phyloP scores from a whole-genome alignment of 1,140 invertebrate species.

The Diabrotica virgifera region DNA sequence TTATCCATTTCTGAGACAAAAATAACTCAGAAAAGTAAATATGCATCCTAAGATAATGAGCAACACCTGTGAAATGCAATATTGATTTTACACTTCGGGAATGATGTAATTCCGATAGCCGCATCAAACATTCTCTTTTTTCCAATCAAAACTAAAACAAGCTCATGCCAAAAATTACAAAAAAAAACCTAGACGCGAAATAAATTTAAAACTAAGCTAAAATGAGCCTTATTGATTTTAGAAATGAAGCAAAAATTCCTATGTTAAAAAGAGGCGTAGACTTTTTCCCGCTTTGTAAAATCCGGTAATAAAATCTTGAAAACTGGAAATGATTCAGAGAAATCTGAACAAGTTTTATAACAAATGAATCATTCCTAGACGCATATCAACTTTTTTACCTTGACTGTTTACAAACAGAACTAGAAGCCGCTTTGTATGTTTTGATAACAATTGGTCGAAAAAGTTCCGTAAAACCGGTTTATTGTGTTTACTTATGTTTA shows the following conservation, averaged over 20 bases:
- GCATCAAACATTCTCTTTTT: background rate
- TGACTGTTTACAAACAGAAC: constrained; percentile 32
- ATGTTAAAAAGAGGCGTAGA: constrained; percentile 13
- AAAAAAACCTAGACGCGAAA: background rate
- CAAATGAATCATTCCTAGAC: background rate
- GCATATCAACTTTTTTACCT: background rate
- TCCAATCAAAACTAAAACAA: constrained; percentile 4
- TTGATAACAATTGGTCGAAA: background rate
- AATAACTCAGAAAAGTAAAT: too few species aligned
- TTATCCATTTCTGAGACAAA: too few species aligned
- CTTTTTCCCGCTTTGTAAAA: constrained; percentile 36
- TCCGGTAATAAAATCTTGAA: constrained; percentile 18
- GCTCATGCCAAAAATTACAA: constrained; percentile 11
- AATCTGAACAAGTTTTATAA: background rate
- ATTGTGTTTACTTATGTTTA: background rate
- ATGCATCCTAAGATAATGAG: constrained; percentile 1
- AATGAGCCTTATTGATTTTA: constrained; percentile 23
- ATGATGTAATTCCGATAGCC: constrained; percentile 16
- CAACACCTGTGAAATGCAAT: constrained; percentile 17
- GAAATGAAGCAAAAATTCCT: constrained; percentile 18
- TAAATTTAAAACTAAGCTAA: constrained; percentile 19
- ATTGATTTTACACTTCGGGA: constrained; percentile 18
- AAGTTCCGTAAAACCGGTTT: background rate
- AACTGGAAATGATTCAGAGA: background rate
- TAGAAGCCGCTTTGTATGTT: constrained; percentile 22